Evolutionary conservation across 2,113 vertebrate genomes (phyloP), one percentile per base, ranked within the genome.

Genomic region (Monopterus albus): DNA sequence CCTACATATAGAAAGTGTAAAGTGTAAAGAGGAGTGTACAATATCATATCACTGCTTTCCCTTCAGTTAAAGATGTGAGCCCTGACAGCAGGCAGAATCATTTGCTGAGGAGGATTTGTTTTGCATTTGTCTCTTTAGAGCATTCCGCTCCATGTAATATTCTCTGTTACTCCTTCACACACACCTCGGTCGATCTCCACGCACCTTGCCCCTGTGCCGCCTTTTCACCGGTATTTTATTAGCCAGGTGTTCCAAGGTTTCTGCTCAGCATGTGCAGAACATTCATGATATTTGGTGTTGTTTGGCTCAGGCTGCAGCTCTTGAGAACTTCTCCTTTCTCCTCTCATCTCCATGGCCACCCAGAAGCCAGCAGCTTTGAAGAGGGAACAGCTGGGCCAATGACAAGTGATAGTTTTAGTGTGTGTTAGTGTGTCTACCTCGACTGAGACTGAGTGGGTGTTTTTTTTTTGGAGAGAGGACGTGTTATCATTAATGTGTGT

Each of bases 371-470:
- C 68, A 58, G 76, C 85, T 90, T 85, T 89, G 87, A 90, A 84
- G 83, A 79, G 78, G 65, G 56, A 85, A 72, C 85, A 87, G 86
- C 86, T 88, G 85, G 86, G 81, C 84, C 84, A 79, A 84, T 86
- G 84, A 85, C 86, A 88, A 90, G 86, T 75, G 81, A 87, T 83
- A 79, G 74, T 89, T 85, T 85, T 83, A 79, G 85, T 70, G 72
- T 80, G 62, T 78, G 70, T 40, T 63, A 50, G 45, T 69, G 58
- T 58, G 68, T 75, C 50, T 75, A 70, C 67, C 40, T 55, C 51
- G 47, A 81, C 69, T 65, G 72, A 72, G 58, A 52, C 52, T 62
- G 65, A 82, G 75, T 75, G 69, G 40, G 72, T 72, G 77, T 59
- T 80, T 81, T 81, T 80, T 81, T 81, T 68, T 64, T 57, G 53